These are phyloP conservation scores for Pseudolaguvia tuberculata DNA, from an alignment of 2,113 vertebrate species.

Conservation along the genomic window DNA sequence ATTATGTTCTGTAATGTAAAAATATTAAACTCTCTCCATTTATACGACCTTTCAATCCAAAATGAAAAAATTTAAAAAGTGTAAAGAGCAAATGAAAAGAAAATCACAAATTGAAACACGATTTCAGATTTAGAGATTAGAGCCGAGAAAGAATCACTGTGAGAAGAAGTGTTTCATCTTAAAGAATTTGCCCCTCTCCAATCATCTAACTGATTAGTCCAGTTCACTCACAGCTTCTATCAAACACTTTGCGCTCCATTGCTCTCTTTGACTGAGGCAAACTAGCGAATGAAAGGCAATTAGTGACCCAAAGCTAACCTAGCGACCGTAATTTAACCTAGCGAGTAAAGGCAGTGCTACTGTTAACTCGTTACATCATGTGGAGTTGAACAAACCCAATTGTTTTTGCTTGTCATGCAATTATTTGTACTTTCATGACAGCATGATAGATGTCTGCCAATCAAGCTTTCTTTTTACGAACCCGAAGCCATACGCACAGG, in stretches of 20 bases:
- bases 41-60: neutral
- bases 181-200: neutral
- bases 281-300: neutral
- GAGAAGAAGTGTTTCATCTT: neutral
- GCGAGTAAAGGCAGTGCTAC: neutral
- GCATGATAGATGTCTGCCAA: neutral
- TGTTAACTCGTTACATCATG: neutral
- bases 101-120: no score
- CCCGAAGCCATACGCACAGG: neutral
- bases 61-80: neutral
- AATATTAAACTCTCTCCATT: no score
- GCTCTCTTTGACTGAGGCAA: neutral
- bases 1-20: no score
- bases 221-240: neutral
- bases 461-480: neutral
- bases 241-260: neutral
- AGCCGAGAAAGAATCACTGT: no score
- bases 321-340: neutral
- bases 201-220: neutral
- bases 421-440: neutral
- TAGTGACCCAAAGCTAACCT: neutral
- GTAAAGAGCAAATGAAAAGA: no score
- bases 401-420: neutral
- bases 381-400: neutral
- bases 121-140: neutral